These are phyloP conservation scores for Epirrhoe alternata DNA, from an alignment of 2,888 invertebrate genomes.

Conservation along the genomic window DNA sequence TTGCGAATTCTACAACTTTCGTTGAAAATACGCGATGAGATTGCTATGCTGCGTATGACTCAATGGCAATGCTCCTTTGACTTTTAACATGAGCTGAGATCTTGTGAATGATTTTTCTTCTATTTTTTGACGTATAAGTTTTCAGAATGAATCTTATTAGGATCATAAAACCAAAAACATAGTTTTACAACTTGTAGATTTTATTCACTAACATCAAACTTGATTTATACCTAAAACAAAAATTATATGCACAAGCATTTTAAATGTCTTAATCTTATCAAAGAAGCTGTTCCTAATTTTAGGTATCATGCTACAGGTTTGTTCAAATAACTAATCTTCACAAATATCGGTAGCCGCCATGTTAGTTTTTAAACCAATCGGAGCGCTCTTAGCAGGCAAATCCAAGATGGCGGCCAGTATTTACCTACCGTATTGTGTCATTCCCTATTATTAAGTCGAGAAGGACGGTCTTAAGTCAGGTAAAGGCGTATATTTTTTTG, in stretches of 20 bases:
- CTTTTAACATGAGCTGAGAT: constrained; percentile 7
- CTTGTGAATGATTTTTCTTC: not conserved
- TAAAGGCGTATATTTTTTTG: constrained; percentile 22
- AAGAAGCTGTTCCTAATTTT: not conserved
- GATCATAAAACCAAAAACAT: not conserved
- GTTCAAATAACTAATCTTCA: constrained; percentile 52
- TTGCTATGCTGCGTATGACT: constrained; percentile 41
- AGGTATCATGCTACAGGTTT: constrained; percentile 35
- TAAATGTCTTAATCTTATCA: not conserved
- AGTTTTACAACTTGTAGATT: too few species aligned
- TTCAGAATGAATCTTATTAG: not conserved
- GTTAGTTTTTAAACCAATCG: constrained; percentile 73
- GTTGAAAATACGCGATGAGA: constrained; percentile 71
- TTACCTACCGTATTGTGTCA: constrained; percentile 62
- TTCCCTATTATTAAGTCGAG: constrained; percentile 66
- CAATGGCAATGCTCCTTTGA: constrained; percentile 36
- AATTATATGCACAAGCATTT: not conserved
- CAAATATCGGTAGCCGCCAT: constrained; percentile 69
- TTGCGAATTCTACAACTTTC: constrained; percentile 63
- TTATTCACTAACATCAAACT: not conserved
- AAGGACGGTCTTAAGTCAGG: constrained; percentile 54
- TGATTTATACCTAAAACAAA: not conserved
- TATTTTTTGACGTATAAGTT: not conserved
- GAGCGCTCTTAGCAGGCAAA: constrained; percentile 54
- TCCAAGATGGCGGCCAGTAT: constrained; percentile 71